Percentiles rank a stretch among this genome's conserved stretches.
Evolutionary conservation across 2,888 invertebrate genomes (phyloP).

Genomic region (Acronicta psi): DNA sequence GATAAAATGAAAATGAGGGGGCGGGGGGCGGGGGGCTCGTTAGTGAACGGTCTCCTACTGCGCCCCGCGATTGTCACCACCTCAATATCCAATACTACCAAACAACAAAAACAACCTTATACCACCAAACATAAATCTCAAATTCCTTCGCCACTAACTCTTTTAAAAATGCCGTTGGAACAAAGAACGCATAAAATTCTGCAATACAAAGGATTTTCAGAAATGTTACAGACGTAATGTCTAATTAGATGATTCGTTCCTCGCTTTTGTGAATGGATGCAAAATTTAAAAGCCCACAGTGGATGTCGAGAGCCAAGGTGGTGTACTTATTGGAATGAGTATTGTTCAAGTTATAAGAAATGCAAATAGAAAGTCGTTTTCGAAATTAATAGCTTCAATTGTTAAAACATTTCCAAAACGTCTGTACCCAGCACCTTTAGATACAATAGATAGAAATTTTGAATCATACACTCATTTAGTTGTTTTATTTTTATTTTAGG

Average conservation of each 20-base stretch:
- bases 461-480: too few relatives aligned
- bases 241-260: conserved; percentile 84
- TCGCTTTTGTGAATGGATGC: conserved; percentile 61
- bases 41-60: conserved; percentile 77
- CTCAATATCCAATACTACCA: conserved; percentile 71
- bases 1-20: conserved; percentile 85
- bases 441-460: too few relatives aligned
- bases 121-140: conserved; percentile 55
- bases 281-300: conserved; percentile 49
- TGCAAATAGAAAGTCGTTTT: conserved; percentile 13
- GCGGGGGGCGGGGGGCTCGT: conserved; percentile 79
- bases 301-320: conserved; percentile 28
- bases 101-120: conserved; percentile 64
- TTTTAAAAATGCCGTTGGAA: conserved; percentile 76
- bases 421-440: too few relatives aligned
- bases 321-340: conserved; percentile 29
- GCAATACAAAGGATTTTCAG: conserved; percentile 86
- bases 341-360: conserved; percentile 7
- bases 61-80: conserved; percentile 81
- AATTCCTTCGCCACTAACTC: conserved; percentile 44
- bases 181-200: conserved; percentile 85
- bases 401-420: too few relatives aligned
- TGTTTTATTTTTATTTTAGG: too few relatives aligned
- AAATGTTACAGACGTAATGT: conserved; percentile 84
- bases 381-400: not conserved